phyloP scores from a whole-genome alignment of 1,140 invertebrate species.

The Cheumatopsyche charites region DNA sequence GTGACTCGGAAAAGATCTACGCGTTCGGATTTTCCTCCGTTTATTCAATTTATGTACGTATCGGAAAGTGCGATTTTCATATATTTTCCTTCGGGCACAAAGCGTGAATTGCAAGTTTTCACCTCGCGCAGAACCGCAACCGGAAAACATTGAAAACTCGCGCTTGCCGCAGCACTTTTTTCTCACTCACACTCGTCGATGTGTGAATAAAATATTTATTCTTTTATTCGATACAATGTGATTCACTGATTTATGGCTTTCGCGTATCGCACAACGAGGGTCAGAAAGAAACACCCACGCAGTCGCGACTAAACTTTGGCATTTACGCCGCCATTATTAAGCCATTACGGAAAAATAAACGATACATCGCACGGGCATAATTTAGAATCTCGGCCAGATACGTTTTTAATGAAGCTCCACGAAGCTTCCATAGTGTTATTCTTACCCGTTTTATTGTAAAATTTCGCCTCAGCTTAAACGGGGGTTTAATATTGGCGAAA shows the following conservation, averaged over 20 bases:
- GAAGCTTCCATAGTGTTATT: too few species aligned
- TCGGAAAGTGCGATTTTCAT: not conserved
- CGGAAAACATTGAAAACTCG: constrained; percentile 6
- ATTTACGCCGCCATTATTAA: constrained; percentile 11
- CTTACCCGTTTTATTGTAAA: too few species aligned
- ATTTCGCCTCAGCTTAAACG: too few species aligned
- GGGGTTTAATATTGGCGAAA: too few species aligned
- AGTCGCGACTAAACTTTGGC: constrained; percentile 15
- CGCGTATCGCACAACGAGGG: not conserved
- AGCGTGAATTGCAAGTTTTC: constrained; percentile 6
- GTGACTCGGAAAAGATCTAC: constrained; percentile 6
- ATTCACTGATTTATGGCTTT: constrained; percentile 21
- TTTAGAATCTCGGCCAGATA: constrained; percentile 9
- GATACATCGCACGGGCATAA: not conserved
- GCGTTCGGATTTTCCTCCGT: not conserved
- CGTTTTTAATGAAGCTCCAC: constrained; percentile 1
- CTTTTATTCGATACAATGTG: constrained; percentile 22
- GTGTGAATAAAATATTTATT: constrained; percentile 30
- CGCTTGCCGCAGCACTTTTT: not conserved
- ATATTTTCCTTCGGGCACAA: constrained; percentile 5
- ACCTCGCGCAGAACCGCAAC: not conserved
- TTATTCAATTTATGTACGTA: constrained; percentile 1
- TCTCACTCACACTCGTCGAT: not conserved
- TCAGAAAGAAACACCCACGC: constrained; percentile 3
- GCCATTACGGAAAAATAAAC: constrained; percentile 1